These are phyloP conservation scores for Diadema setosum DNA, from an alignment of 35 echinoderm and acorn worm species.

Conservation along the genomic window DNA sequence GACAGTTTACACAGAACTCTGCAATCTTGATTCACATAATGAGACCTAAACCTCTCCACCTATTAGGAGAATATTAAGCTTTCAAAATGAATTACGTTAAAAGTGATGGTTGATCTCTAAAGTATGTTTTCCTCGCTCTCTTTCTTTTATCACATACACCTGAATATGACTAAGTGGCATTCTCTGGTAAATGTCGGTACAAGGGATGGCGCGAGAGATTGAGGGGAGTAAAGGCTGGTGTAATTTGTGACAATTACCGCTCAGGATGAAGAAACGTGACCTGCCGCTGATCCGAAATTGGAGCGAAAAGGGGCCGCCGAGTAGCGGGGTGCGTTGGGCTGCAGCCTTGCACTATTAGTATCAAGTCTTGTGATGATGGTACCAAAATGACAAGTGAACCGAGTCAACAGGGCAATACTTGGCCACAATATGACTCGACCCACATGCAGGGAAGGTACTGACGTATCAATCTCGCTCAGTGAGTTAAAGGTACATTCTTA, in stretches of 20 bases:
- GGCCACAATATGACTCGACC: too few species aligned
- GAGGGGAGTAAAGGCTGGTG: not conserved
- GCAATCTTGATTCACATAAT: too few species aligned
- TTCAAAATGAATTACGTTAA: constrained; percentile 7
- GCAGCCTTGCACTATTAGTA: too few species aligned
- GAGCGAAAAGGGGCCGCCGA: not conserved
- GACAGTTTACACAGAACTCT: too few species aligned
- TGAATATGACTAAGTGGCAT: not conserved
- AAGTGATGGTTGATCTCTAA: not conserved
- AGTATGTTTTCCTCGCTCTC: not conserved
- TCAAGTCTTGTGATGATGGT: too few species aligned
- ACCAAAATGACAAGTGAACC: too few species aligned
- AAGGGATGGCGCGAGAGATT: not conserved
- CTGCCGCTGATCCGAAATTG: not conserved
- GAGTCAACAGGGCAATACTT: too few species aligned
- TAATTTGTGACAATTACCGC: constrained; percentile 22
- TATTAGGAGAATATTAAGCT: constrained; percentile 24
- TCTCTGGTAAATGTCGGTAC: not conserved
- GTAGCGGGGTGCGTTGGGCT: too few species aligned
- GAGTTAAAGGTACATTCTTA: too few species aligned
- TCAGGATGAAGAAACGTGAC: constrained; percentile 6
- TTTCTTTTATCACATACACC: constrained; percentile 7
- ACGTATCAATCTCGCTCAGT: too few species aligned
- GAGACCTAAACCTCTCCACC: not conserved
- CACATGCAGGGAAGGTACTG: too few species aligned